phyloP scores from a whole-genome alignment of 2,797 vertebrate species.

The Limosa lapponica region DNA sequence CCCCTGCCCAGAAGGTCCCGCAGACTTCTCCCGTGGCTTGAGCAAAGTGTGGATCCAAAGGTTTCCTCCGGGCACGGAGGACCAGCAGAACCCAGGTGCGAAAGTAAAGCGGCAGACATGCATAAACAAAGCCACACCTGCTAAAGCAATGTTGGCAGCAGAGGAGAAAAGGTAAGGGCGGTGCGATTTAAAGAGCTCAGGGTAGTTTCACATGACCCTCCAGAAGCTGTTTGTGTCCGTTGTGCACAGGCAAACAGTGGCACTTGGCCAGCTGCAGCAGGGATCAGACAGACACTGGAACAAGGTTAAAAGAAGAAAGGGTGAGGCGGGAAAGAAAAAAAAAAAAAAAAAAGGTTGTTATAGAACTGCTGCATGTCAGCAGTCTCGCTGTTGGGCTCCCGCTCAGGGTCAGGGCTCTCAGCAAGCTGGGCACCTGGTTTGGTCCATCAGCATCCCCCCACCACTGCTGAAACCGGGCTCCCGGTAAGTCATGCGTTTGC shows the following conservation, averaged over 20 bases:
- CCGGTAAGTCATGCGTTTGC: neutral
- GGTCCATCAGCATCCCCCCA: neutral
- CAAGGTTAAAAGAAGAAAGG: neutral
- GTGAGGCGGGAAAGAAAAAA: neutral
- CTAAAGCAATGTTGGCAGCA: conserved; percentile 8
- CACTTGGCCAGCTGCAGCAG: neutral
- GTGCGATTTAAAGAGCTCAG: conserved; percentile 1
- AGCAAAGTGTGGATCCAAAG: neutral
- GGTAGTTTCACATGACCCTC: conserved; percentile 55
- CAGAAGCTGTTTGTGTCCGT: conserved; percentile 24
- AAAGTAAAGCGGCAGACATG: neutral
- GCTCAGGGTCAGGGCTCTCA: neutral
- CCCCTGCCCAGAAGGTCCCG: neutral
- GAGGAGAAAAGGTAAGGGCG: conserved; percentile 14
- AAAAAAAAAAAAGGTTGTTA: neutral
- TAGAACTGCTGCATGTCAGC: neutral
- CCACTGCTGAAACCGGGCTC: neutral
- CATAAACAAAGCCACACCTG: conserved; percentile 42
- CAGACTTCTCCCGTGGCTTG: neutral
- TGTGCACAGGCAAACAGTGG: conserved; percentile 42
- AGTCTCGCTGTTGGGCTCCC: accelerated
- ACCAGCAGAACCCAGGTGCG: neutral
- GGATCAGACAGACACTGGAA: neutral
- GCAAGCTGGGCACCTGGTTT: conserved; percentile 46
- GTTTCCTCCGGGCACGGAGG: neutral